Base-by-base conservation (phyloP, 1,140 invertebrate species). In the Euborellia annulipes region DNA sequence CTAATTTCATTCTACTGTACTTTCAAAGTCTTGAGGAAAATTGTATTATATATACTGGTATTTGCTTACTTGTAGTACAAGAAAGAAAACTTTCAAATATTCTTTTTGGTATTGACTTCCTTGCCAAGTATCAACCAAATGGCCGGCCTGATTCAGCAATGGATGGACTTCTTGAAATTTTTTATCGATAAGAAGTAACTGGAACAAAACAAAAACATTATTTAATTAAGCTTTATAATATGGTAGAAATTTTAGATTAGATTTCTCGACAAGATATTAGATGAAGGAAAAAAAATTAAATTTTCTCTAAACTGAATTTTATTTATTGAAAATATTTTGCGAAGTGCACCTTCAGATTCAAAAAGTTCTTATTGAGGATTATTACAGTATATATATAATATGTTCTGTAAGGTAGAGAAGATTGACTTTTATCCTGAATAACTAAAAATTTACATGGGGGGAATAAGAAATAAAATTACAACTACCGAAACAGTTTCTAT, bases 51-150 rank as follows among this genome's bases (percentile, higher is more conserved):
- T n/a, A n/a, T n/a, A n/a, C n/a, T n/a, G n/a, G 13, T 17, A 3
- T 36, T 8, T 23, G 56, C 66, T 73, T 47, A 91, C 90, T 78
- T 96, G 91, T 50, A 98, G 67, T 19, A 96, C 87, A 51, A 96
- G 70, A 64, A 92, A 95, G 67, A 91, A 98, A 6, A 97, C 88
- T 75, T 92, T 92, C 0, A 94, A 70, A 59, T 88, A 88, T 67
- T 95, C 91, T 61, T 94, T 94, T 58, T 91, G 86, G 61, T 90
- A 84, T 3, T 74, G 71, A 61, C 76, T 84, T n/a, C 85, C 85
- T 52, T 79, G 78, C 79, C 86, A 93, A 48, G 78, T 78, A 62
- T 95, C 91, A 19, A 96, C 85, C 47, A 92, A 71, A 55, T 82
- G 79, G 17, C 85, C 82, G 0, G 87, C 87, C 58, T 85, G 78